Percentiles rank a stretch among this genome's conserved stretches.
Conservation (phyloP, 1,140 invertebrate species). For the Pararge aegeria region DNA sequence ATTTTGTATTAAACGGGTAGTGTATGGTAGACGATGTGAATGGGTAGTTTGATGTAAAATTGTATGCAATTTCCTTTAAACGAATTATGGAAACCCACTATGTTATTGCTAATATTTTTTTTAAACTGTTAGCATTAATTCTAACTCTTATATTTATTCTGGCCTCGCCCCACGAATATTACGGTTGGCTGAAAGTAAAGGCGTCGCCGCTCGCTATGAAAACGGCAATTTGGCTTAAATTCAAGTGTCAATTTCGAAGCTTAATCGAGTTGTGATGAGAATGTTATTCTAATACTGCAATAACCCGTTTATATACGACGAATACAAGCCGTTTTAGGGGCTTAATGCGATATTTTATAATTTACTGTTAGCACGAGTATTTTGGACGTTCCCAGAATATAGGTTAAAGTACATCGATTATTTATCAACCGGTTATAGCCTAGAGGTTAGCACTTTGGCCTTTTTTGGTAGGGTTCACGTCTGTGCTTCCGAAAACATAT, state of each 20-base stretch:
- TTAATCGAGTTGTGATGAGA: conserved; percentile 29
- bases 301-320: conserved; percentile 13
- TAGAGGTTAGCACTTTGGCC: too few species aligned
- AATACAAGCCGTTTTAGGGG: neutral
- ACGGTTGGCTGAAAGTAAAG: conserved; percentile 23
- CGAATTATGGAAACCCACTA: too few species aligned
- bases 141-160: conserved; percentile 15
- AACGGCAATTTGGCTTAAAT: conserved; percentile 27
- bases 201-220: conserved; percentile 21
- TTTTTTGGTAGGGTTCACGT: too few species aligned
- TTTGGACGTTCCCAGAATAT: neutral
- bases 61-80: too few species aligned
- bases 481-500: too few species aligned
- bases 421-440: too few species aligned
- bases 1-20: too few species aligned
- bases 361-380: neutral
- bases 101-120: conserved; percentile 13
- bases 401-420: neutral
- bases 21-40: too few species aligned
- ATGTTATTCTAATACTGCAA: conserved; percentile 20
- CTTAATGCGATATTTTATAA: conserved; percentile 1
- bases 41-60: too few species aligned
- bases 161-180: conserved; percentile 13
- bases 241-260: conserved; percentile 25
- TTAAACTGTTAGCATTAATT: conserved; percentile 13